Evolutionary conservation across 2,797 vertebrate species (phyloP).

Genomic region (Sternarchorhynchus goeldii): DNA sequence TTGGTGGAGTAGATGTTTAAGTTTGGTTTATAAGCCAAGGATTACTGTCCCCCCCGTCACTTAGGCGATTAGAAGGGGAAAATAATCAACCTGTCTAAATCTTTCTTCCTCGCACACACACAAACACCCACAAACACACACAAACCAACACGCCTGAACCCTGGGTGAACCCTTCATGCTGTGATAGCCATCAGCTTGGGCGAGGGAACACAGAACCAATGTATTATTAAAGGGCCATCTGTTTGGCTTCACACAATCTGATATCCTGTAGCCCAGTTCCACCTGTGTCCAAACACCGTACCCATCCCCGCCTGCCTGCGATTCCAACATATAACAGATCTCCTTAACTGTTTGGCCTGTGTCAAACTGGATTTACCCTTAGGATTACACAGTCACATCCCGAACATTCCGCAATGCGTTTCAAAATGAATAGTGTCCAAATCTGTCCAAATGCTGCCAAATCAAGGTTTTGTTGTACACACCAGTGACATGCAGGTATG

Average conservation of each 20-base stretch:
- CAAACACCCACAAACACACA: neutral
- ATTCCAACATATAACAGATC: neutral
- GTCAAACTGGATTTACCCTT: neutral
- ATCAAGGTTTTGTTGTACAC: neutral
- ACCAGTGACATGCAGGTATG: neutral
- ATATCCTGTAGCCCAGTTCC: slow-evolving; percentile 42
- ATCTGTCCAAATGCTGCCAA: neutral
- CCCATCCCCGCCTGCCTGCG: neutral
- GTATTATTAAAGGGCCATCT: slow-evolving; percentile 60
- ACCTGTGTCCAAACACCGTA: slow-evolving; percentile 47
- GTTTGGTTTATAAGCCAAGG: slow-evolving; percentile 30
- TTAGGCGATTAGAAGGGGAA: slow-evolving; percentile 38
- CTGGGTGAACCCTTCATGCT: slow-evolving; percentile 52
- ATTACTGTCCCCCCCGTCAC: slow-evolving; percentile 31
- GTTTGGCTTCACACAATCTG: slow-evolving; percentile 48
- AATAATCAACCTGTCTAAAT: slow-evolving; percentile 34
- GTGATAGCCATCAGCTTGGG: slow-evolving; percentile 46
- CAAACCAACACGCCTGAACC: slow-evolving; percentile 37
- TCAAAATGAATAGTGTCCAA: neutral
- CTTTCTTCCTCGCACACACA: slow-evolving; percentile 18
- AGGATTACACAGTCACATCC: neutral
- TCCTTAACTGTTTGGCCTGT: neutral
- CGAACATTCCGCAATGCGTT: neutral
- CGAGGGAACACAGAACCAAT: slow-evolving; percentile 48
- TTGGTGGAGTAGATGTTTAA: slow-evolving; percentile 26